Evolutionary conservation across 2,888 invertebrate species (phyloP).

Genomic region (Candidula unifasciata): DNA sequence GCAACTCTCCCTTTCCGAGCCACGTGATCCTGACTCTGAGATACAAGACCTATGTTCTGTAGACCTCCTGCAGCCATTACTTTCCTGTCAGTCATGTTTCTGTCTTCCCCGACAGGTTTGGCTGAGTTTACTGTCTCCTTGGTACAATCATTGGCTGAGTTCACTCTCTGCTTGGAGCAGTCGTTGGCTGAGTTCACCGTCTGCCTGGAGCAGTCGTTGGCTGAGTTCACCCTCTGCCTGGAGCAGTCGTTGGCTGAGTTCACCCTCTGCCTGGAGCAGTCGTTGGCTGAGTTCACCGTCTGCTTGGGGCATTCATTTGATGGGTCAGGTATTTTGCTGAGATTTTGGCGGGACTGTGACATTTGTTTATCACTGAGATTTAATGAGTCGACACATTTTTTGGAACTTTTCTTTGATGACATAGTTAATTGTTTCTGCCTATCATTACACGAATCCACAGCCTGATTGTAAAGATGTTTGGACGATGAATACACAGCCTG

Average conservation of each 20-base stretch:
- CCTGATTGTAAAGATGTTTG: no score
- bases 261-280: not conserved
- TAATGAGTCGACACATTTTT: not conserved
- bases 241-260: no score
- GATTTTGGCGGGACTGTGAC: not conserved
- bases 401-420: no score
- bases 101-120: not conserved
- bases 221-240: no score
- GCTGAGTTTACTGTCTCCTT: not conserved
- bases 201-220: no score
- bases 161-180: no score
- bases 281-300: no score
- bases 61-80: not conserved
- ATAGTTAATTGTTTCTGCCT: no score
- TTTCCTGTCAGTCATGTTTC: not conserved
- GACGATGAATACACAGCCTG: no score
- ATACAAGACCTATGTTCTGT: not conserved
- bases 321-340: not conserved
- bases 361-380: not conserved
- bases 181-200: not conserved
- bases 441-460: no score
- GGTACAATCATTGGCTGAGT: not conserved
- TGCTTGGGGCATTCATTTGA: not conserved
- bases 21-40: constrained; percentile 56
- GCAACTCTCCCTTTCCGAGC: constrained; percentile 80